Evolutionary conservation across 2,797 vertebrate species (phyloP).

Genomic region (Chromobotia macracanthus): DNA sequence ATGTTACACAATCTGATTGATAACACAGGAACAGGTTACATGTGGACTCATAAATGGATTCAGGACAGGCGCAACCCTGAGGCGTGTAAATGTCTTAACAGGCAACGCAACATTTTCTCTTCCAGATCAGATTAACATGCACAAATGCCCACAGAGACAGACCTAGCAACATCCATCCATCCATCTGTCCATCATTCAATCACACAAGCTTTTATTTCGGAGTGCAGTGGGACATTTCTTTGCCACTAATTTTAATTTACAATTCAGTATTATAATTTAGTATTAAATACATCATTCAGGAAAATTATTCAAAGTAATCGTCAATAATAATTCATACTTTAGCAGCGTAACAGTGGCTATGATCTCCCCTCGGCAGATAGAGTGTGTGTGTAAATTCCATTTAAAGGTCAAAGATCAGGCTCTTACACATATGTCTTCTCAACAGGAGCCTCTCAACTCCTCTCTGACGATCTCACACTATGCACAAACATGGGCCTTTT

Average conservation of each 20-base stretch:
- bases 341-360: conserved; percentile 43
- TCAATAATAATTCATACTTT: conserved; percentile 30
- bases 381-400: conserved; percentile 50
- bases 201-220: too few species aligned
- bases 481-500: conserved; percentile 10
- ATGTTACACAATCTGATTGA: conserved; percentile 40
- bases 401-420: conserved; percentile 56
- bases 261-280: too few species aligned
- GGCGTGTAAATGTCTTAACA: neutral
- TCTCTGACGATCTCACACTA: conserved; percentile 35
- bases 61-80: neutral
- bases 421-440: conserved; percentile 58
- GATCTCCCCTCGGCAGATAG: conserved; percentile 58
- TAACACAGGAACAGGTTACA: conserved; percentile 29
- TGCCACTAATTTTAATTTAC: too few species aligned
- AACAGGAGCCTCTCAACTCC: conserved; percentile 56
- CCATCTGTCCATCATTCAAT: too few species aligned
- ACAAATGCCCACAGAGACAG: conserved; percentile 8
- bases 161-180: neutral
- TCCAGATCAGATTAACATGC: neutral
- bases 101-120: neutral
- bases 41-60: conserved; percentile 19
- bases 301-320: too few species aligned
- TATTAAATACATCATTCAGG: too few species aligned
- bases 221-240: too few species aligned